Conservation (phyloP, 2,888 invertebrate species). For the Antheraea assamensis region DNA sequence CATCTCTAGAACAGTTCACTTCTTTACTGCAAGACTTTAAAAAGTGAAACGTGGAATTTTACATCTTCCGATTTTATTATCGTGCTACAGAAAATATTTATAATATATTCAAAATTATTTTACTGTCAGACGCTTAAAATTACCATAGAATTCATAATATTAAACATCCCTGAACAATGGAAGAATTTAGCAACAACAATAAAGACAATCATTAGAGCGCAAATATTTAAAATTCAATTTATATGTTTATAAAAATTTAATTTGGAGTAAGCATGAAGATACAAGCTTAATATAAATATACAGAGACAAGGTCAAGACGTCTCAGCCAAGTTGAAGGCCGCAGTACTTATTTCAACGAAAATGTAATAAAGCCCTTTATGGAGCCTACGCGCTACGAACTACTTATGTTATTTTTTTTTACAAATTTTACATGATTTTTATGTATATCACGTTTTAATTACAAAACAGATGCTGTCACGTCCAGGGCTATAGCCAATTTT, state of each 20-base stretch:
- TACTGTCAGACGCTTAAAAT: no score
- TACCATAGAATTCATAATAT: no score
- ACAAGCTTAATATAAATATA: background rate
- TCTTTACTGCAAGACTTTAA: no score
- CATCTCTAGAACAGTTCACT: no score
- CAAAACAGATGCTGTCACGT: background rate
- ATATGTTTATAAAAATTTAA: background rate
- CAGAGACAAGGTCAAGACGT: background rate
- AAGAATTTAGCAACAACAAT: no score
- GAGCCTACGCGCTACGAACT: background rate
- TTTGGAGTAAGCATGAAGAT: background rate
- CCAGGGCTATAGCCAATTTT: background rate
- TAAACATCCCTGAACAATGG: no score
- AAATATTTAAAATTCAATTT: no score
- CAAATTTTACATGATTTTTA: background rate
- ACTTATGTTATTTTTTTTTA: background rate
- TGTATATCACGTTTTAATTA: background rate
- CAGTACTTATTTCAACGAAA: constrained; percentile 4
- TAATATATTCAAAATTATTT: no score
- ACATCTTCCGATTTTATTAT: no score
- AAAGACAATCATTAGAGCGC: no score
- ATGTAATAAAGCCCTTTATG: background rate
- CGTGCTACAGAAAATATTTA: no score
- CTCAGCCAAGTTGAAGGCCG: background rate
- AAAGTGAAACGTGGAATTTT: no score